Percentiles rank a stretch among this genome's conserved stretches.
Conservation (phyloP, 2,888 invertebrate species). For the Tolmerus cingulatus region DNA sequence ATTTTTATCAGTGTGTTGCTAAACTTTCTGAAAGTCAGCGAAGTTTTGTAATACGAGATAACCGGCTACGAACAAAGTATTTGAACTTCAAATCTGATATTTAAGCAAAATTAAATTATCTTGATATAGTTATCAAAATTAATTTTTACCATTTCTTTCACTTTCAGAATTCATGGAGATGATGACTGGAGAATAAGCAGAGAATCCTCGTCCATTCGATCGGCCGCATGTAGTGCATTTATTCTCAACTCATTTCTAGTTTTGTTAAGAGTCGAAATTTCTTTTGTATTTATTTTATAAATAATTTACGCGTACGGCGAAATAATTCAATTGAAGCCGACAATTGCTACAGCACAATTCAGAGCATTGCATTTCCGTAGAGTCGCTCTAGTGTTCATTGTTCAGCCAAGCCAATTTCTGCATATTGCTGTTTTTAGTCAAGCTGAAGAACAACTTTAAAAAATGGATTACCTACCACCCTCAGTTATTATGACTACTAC, state of each 20-base stretch:
- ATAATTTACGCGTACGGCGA: constrained; percentile 10
- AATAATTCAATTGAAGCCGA: background rate
- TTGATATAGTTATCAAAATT: background rate
- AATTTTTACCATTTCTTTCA: constrained; percentile 54
- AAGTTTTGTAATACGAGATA: constrained; percentile 14
- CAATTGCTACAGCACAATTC: background rate
- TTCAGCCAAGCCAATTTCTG: background rate
- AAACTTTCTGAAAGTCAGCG: background rate
- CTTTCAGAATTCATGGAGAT: constrained; percentile 94
- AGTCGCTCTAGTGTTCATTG: background rate
- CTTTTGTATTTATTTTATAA: constrained; percentile 37
- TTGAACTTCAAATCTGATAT: background rate
- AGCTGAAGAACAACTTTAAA: background rate
- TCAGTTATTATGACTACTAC: background rate
- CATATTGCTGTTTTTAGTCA: background rate
- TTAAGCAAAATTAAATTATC: background rate
- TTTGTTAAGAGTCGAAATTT: constrained; percentile 19
- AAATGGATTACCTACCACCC: background rate
- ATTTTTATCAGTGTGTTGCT: background rate
- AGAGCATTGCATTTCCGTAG: constrained; percentile 17
- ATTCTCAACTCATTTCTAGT: constrained; percentile 43
- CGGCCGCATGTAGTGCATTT: constrained; percentile 23
- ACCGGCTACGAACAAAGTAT: background rate
- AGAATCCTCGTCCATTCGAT: background rate
- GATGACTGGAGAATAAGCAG: constrained; percentile 89